Evolutionary conservation across 2,888 invertebrate species (phyloP).

Genomic region (Euphydryas editha): DNA sequence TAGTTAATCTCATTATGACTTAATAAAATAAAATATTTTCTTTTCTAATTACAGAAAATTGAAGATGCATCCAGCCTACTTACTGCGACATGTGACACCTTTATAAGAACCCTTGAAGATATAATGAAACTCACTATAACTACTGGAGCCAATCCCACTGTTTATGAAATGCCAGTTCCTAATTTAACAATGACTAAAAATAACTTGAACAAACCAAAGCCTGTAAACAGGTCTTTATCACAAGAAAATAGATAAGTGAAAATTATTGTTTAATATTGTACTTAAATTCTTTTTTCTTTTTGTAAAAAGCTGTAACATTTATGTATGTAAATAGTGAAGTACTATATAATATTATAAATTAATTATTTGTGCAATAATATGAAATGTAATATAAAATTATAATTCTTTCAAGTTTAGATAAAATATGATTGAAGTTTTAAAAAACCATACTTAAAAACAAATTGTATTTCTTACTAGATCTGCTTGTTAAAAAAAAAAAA

Average conservation of each 20-base stretch:
- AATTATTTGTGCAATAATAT: constrained; percentile 9
- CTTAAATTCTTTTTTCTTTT: constrained; percentile 21
- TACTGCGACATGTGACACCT: constrained; percentile 92
- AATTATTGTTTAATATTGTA: constrained; percentile 19
- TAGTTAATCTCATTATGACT: too few species aligned
- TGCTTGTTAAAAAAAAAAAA: constrained; percentile 11
- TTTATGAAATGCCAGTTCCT: constrained; percentile 65
- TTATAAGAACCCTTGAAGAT: constrained; percentile 91
- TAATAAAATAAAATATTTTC: too few species aligned
- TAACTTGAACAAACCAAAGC: constrained; percentile 57
- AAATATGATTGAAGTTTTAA: constrained; percentile 1
- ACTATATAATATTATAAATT: constrained; percentile 7
- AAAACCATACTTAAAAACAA: constrained; percentile 5
- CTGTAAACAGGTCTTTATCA: constrained; percentile 67
- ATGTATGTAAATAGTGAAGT: constrained; percentile 30
- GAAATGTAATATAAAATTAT: not conserved
- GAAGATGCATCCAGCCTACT: constrained; percentile 89
- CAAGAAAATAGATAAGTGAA: constrained; percentile 78
- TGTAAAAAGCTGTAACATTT: constrained; percentile 22
- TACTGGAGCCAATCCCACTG: constrained; percentile 48
- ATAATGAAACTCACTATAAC: constrained; percentile 86
- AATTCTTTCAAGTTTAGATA: not conserved
- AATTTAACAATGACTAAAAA: constrained; percentile 52
- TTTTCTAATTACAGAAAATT: constrained; percentile 81
- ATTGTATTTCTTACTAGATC: constrained; percentile 12